Evolutionary conservation across 2,113 vertebrate genomes (phyloP).

Genomic region (Myrmophylax atrothorax): DNA sequence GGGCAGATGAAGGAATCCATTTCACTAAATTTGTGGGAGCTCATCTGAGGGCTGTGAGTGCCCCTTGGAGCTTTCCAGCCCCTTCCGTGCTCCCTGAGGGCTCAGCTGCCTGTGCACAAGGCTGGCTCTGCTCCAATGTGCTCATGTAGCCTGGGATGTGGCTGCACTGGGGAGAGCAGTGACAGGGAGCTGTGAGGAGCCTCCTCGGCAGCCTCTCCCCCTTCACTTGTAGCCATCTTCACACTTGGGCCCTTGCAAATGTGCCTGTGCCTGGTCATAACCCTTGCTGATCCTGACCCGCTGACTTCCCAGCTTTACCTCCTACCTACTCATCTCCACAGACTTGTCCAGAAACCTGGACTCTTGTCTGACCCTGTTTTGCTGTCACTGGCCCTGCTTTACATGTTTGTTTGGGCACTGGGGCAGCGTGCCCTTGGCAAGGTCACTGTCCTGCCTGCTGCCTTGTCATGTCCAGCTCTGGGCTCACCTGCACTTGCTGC

Average conservation of each 20-base stretch:
- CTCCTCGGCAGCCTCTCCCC: neutral
- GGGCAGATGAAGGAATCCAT: neutral
- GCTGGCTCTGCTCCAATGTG: rapidly evolving
- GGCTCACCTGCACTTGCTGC: neutral
- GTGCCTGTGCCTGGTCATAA: rapidly evolving
- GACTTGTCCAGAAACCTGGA: neutral
- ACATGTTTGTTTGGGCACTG: neutral
- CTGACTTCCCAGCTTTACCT: neutral
- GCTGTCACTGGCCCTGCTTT: rapidly evolving
- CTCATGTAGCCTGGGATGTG: neutral
- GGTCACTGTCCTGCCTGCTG: neutral
- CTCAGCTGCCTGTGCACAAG: rapidly evolving
- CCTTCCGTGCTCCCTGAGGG: too few species aligned
- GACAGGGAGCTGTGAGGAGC: neutral
- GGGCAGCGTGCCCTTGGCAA: rapidly evolving
- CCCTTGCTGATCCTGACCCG: neutral
- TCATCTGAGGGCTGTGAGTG: neutral
- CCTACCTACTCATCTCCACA: rapidly evolving
- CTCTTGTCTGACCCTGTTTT: neutral
- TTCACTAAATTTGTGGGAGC: rapidly evolving
- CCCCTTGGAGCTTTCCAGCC: neutral
- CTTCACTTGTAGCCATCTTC: rapidly evolving
- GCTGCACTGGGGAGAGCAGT: neutral
- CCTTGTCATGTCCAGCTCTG: rapidly evolving
- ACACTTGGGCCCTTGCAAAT: rapidly evolving